Evolutionary conservation across 1,140 invertebrate genomes (phyloP).

Genomic region (Micrasema minimum): DNA sequence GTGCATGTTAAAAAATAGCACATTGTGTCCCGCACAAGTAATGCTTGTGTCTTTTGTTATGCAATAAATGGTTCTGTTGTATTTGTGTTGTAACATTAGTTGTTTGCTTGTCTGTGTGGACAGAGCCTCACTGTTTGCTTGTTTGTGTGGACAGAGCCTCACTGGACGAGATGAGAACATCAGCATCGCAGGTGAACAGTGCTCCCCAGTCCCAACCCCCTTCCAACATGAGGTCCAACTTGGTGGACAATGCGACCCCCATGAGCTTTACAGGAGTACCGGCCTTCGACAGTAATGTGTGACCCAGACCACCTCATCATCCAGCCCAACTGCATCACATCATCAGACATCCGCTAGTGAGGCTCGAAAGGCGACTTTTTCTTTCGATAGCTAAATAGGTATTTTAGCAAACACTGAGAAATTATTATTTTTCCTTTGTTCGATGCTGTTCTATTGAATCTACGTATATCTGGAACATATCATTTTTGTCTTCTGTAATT

Average conservation of each 20-base stretch:
- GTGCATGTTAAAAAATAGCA: too few species aligned
- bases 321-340: constrained; percentile 11
- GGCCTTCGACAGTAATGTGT: constrained; percentile 53
- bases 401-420: too few species aligned
- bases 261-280: constrained; percentile 77
- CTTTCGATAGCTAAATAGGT: constrained; percentile 15
- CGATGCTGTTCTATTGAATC: too few species aligned
- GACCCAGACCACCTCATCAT: constrained; percentile 21
- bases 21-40: too few species aligned
- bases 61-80: too few species aligned
- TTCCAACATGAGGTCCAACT: constrained; percentile 68
- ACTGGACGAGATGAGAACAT: constrained; percentile 78
- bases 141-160: constrained; percentile 76
- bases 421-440: constrained; percentile 16
- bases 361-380: constrained; percentile 11
- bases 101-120: too few species aligned
- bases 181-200: constrained; percentile 62
- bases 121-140: constrained; percentile 78
- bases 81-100: too few species aligned
- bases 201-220: constrained; percentile 57
- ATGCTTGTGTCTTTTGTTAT: too few species aligned
- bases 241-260: constrained; percentile 82
- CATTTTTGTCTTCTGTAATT: constrained; percentile 14
- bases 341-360: not conserved
- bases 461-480: constrained; percentile 29